Evolutionary conservation across 2,888 invertebrate genomes (phyloP), one percentile per base, ranked within the genome.

Genomic region (Linyphia triangularis): DNA sequence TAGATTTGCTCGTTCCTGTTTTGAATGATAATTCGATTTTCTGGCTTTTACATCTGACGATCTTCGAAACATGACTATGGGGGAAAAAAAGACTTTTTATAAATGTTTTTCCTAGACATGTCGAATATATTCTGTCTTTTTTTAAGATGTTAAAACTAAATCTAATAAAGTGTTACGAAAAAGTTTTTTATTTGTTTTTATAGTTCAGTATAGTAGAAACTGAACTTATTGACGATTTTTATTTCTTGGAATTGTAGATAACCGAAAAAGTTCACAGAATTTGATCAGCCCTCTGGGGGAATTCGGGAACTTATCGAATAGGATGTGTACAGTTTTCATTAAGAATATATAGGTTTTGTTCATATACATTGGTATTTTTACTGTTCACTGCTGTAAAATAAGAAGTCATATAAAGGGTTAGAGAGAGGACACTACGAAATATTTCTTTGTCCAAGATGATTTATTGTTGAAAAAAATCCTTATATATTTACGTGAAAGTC

Each of bases 1-100:
- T 30, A 24, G 22, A 19, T 51, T 63, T 43, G 30, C n/a, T 51
- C 13, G 43, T 51, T 67, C 26, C 19, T 33, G 22, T 61, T 30
- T 67, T 67, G 43, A 79, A 51, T 79, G 67, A 67, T 79, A 79
- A 79, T 51, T 67, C 51, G 67, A 79, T 67, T 79, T 67, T 67
- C 30, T 1, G 28, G n/a, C 51, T 67, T 79, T 79, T 43, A 43
- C 24, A 13, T 77, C 40, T 6, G 40, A 63, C 33, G 26, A n/a
- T 22, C 67, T 51, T 67, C 26, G 78, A 77, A 63, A 61, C 33
- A 63, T 33, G 63, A 61, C 63, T 37, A n/a, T 16, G 28, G 57
- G 10, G 6, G 16, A 57, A 75, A 77, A 79, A 79, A 79, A 57
- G n/a, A 51, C 26, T 24, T 72, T 72, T 72, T 72, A 40, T 10